Evolutionary conservation across 2,113 vertebrate genomes (phyloP), one percentile per base, ranked within the genome.

Genomic region (Dipodomys merriami): DNA sequence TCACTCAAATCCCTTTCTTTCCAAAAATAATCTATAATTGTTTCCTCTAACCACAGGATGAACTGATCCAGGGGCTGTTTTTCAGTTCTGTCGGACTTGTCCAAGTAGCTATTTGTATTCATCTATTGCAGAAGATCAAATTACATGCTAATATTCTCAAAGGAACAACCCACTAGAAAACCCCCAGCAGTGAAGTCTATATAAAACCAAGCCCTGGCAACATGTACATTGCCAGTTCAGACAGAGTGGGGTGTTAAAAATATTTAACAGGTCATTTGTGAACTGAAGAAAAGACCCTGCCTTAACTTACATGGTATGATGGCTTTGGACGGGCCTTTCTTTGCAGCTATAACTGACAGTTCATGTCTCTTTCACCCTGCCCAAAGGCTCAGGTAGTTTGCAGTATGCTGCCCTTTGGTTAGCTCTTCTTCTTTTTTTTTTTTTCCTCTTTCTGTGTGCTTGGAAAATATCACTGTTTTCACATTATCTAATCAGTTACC

Each of bases 41-140:
- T 4, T 96, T 93, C 95, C 96, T 96, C 90, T 94, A 92, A 96
- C 88, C 88, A 90, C 91, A 93, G 79, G 83, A 94, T 94, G 86
- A 94, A 65, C 74, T 5, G 65, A 91, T 95, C 92, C 84, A 94
- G 92, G 60, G 77, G 60, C 86, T 96, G 85, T 74, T 81, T 96
- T 94, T 96, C 88, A 93, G 89, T 96, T 95, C 86, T 96, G 83
- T 44, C 94, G 95, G 84, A 74, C 95, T 95, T 91, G 92, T 93
- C 91, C 88, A 13, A 93, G 95, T 91, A 96, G 90, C 96, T 93
- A 87, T 95, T 97, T 96, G 72, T 93, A 96, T 97, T 96, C 88
- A 83, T 96, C 95, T 95, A 83, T 88, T 68, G 68, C 13, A 94
- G 93, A 96, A 96, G 96, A 96, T 71, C 95, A 94, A 90, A 95